Base-by-base conservation (phyloP, 2,113 vertebrate genomes). In the Xyliphius kryptos region DNA sequence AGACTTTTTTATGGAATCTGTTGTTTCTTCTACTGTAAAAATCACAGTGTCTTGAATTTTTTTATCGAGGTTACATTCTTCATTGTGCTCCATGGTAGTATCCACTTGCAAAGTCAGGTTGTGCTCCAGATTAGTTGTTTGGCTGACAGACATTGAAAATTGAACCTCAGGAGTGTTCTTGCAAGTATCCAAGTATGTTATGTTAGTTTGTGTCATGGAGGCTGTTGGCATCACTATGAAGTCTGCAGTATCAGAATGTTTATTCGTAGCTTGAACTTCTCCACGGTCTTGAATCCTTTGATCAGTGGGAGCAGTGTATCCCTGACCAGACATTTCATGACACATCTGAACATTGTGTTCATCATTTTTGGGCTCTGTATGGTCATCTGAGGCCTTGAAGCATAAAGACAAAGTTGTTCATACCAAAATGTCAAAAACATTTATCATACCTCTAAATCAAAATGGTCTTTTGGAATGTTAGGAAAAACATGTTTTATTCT, bases 331-430 rank as follows among this genome's bases (percentile, higher is more conserved):
- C 40, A 13, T 56, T 13, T 56, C 55, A 57, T 57, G 16, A 21
- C 17, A n/a, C 55, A 21, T 19, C 7, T 57, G 38, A 57, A 44
- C 56, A 21, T 21, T 15, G 7, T 43, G 56, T 6, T 21, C 40
- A 44, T 22, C 14, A 55, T 40, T 46, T 6, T 32, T 32, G 14
- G 40, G 13, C 14, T 54, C 15, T 54, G 20, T 17, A 17, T 66
- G 36, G 40, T 44, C 56, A 58, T 58, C 56, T 57, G 55, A 22
- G 26, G 3, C 56, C 56, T 58, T 44, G 14, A 11, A 20, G 8
- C 8, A 57, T 21, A 44, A 54, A 22, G 49, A 52, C 15, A 61
- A 2, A 52, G 5, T 16, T n/a, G 1, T 8, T 16, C 15, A 37
- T 26, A 47, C 5, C 21, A 44, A 67, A n/a, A 38, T 44, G 7